Base-by-base conservation (phyloP, 1,140 invertebrate species). In the Conopomorpha cramerella region DNA sequence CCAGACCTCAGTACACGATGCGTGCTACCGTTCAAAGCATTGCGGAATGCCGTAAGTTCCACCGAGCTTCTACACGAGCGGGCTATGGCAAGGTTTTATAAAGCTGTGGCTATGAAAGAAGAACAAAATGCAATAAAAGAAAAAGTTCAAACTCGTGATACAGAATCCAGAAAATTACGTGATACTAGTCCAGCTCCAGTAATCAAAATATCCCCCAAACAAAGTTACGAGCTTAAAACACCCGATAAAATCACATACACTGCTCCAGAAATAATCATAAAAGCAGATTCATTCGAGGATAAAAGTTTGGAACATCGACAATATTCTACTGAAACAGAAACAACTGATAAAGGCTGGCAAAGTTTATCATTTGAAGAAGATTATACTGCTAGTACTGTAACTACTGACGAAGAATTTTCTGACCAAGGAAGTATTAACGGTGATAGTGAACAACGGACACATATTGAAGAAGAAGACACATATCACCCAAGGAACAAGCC, bases 61-160 rank as follows among this genome's bases (percentile, higher is more conserved):
- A 89, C 88, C 0, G 90, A 92, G 54, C 68, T 92, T 4, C 71
- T 93, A 1, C 89, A 91, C 48, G 89, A 91, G 53, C 80, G 82
- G 13, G 87, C 88, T 2, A 90, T 92, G 86, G 86, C 86, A 8
- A 74, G 89, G 14, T 88, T 92, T 45, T 89, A 89, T 48, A 81
- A 87, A 58, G 89, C 87, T 1, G 82, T 88, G 0, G 84, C 84
- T 16, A 77, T 85, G 34, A 86, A 90, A 60, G 85, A 91, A 67
- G 81, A 83, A 12, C 80, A 84, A 56, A 76, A n/a, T n/a, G n/a
- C n/a, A n/a, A n/a, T n/a, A n/a, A n/a, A n/a, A n/a, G n/a, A n/a
- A n/a, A n/a, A n/a, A n/a, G n/a, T n/a, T n/a, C n/a, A n/a, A n/a
- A n/a, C n/a, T n/a, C n/a, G n/a, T n/a, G n/a, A n/a, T n/a, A n/a